Evolutionary conservation across 2,888 invertebrate genomes (phyloP).

Genomic region (Microctonus hyperodae): DNA sequence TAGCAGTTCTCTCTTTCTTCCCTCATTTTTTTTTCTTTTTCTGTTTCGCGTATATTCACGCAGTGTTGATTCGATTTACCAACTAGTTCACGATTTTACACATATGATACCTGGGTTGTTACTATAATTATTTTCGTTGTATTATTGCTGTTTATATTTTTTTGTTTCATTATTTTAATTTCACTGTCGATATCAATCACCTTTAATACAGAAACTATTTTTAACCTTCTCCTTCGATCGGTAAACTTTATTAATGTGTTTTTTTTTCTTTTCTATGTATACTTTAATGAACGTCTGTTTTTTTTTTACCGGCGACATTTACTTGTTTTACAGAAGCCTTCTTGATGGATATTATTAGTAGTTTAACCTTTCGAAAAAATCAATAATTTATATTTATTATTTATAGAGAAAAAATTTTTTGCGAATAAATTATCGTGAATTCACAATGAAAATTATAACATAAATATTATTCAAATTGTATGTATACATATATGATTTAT

Average conservation of each 20-base stretch:
- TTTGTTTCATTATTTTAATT: background rate
- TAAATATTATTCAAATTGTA: no score
- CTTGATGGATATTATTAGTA: background rate
- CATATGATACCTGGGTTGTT: background rate
- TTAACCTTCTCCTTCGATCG: background rate
- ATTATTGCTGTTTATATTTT: no score
- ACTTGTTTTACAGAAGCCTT: background rate
- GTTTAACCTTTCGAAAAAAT: background rate
- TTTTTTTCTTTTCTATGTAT: background rate
- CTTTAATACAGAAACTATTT: background rate
- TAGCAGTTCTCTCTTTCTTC: no score
- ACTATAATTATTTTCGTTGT: background rate
- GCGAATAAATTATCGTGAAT: background rate
- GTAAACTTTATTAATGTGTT: background rate
- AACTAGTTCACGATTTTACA: background rate
- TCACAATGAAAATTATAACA: background rate
- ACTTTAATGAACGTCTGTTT: background rate
- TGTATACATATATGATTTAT: no score
- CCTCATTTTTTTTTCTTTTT: no score
- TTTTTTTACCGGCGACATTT: background rate
- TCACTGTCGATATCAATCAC: background rate
- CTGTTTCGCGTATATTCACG: background rate
- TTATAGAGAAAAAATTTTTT: background rate
- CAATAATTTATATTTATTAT: background rate
- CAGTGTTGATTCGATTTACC: slow-evolving; percentile 11